A percentile compares a stretch with the other conserved stretches of the same genome.
These are phyloP conservation scores for Heliconius hewitsoni DNA, from an alignment of 1,140 invertebrate species.

Conservation along the genomic window DNA sequence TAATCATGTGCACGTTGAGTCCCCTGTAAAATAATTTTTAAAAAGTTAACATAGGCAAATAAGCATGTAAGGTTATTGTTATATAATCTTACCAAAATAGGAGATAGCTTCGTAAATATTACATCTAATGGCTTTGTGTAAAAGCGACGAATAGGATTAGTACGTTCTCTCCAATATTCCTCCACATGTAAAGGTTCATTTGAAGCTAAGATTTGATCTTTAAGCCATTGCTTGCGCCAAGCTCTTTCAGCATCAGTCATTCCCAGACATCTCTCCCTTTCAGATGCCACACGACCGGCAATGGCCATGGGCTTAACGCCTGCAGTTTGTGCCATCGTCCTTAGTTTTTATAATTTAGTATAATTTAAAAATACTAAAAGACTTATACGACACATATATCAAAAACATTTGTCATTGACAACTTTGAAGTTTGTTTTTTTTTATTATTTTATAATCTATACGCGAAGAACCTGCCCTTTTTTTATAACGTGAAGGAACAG, in stretches of 20 bases:
- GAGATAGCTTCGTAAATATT: constrained; percentile 80
- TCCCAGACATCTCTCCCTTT: constrained; percentile 89
- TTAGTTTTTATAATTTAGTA: neutral
- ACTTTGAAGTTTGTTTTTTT: constrained; percentile 15
- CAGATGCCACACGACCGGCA: constrained; percentile 85
- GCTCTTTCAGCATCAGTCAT: constrained; percentile 92
- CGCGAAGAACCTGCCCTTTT: no score
- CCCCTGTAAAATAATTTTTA: constrained; percentile 80
- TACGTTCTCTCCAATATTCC: constrained; percentile 85
- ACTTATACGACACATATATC: neutral
- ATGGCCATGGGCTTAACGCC: constrained; percentile 86
- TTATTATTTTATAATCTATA: neutral
- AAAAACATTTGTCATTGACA: constrained; percentile 13
- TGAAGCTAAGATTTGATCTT: constrained; percentile 88
- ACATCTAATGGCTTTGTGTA: constrained; percentile 87
- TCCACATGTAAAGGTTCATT: constrained; percentile 87
- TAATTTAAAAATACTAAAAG: neutral
- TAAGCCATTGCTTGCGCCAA: constrained; percentile 91
- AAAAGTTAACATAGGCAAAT: neutral
- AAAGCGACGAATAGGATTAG: constrained; percentile 89
- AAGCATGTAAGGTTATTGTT: constrained; percentile 52
- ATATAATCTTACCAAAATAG: constrained; percentile 82
- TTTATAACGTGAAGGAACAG: no score
- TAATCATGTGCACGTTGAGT: constrained; percentile 74
- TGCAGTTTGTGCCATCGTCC: constrained; percentile 71